phyloP scores from a whole-genome alignment of 2,888 invertebrate genomes.

The Meiosimyza decipiens region DNA sequence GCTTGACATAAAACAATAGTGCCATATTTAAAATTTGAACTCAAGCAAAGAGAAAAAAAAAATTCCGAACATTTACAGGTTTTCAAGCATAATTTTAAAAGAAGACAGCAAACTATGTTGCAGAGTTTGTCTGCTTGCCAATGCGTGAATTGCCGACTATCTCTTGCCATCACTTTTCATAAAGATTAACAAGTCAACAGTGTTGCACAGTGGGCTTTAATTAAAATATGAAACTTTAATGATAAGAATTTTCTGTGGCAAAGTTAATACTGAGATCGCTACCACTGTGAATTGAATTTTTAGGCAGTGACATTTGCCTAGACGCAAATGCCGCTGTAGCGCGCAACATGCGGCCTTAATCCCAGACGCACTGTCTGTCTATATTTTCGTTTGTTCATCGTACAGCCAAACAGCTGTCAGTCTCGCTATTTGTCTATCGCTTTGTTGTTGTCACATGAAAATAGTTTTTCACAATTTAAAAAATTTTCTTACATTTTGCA shows the following conservation, averaged over 20 bases:
- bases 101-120: too few species aligned
- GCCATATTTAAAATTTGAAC: too few species aligned
- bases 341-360: background rate
- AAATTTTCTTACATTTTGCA: background rate
- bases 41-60: too few species aligned
- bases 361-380: conserved; percentile 8
- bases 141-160: background rate
- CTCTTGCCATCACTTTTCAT: conserved; percentile 13
- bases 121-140: conserved; percentile 12
- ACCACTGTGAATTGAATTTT: background rate
- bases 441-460: background rate
- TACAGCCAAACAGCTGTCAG: background rate
- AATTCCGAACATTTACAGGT: too few species aligned
- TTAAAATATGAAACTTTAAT: too few species aligned
- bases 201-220: too few species aligned
- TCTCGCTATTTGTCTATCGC: background rate
- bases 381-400: background rate
- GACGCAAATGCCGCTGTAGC: background rate
- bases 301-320: conserved; percentile 6
- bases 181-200: conserved; percentile 23
- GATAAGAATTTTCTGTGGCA: too few species aligned
- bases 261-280: too few species aligned
- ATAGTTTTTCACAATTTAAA: background rate
- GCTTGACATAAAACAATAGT: too few species aligned
- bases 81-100: too few species aligned